These are phyloP conservation scores for Nineta flava DNA, from an alignment of 2,888 invertebrate genomes.

Conservation along the genomic window DNA sequence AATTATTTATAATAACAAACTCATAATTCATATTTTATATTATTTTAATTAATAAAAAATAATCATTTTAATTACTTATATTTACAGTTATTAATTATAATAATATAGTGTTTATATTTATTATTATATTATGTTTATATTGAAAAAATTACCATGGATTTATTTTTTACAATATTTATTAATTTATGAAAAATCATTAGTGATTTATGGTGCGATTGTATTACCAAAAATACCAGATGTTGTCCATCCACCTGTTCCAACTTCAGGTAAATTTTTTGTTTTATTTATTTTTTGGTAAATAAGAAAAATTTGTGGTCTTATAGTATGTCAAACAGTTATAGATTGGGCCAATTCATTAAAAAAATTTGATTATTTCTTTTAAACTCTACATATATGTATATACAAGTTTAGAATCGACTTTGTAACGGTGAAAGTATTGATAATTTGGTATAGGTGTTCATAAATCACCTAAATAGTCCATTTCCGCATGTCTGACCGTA, in stretches of 20 bases:
- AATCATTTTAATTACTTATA: no score
- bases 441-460: no score
- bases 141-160: not conserved
- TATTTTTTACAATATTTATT: not conserved
- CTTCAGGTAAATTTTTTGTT: conserved; percentile 24
- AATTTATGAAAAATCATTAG: not conserved
- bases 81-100: not conserved
- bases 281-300: conserved; percentile 12
- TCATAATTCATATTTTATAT: no score
- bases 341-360: no score
- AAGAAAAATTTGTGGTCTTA: conserved; percentile 8
- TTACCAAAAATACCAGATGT: conserved; percentile 29
- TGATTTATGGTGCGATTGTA: conserved; percentile 10
- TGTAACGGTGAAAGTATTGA: no score
- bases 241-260: conserved; percentile 29
- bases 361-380: no score
- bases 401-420: no score
- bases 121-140: not conserved
- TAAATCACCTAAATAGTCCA: no score
- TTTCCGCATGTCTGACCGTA: no score
- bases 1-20: no score
- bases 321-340: not conserved
- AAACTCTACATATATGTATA: no score
- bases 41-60: no score
- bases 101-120: not conserved